A percentile compares a stretch with the other conserved stretches of the same genome.
Conservation (phyloP, 2,113 vertebrate genomes). For the Ceyx margarethae region DNA sequence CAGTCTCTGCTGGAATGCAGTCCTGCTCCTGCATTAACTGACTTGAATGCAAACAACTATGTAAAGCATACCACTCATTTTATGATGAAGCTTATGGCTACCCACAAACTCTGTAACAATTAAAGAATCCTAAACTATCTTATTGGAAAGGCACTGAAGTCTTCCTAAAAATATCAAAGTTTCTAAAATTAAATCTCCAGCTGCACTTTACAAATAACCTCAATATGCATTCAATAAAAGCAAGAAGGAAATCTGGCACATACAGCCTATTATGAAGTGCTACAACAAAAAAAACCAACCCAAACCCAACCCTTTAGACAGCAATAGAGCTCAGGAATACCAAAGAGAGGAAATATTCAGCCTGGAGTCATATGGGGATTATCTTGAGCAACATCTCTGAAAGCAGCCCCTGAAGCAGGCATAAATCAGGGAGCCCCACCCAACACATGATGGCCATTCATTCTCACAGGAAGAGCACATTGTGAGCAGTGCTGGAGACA, state of each 20-base stretch:
- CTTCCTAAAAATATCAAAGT: slow-evolving; percentile 56
- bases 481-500: slow-evolving; percentile 46
- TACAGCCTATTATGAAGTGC: slow-evolving; percentile 36
- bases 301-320: neutral
- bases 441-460: slow-evolving; percentile 44
- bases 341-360: slow-evolving; percentile 42
- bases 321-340: slow-evolving; percentile 27
- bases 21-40: neutral
- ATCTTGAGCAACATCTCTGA: slow-evolving; percentile 51
- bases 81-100: neutral
- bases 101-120: slow-evolving; percentile 9
- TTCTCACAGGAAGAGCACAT: slow-evolving; percentile 59
- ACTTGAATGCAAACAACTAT: neutral
- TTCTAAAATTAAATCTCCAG: slow-evolving; percentile 65
- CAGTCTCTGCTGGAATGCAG: neutral
- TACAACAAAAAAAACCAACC: neutral
- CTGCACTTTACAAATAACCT: slow-evolving; percentile 48
- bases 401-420: slow-evolving; percentile 36
- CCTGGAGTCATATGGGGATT: slow-evolving; percentile 20
- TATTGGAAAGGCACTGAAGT: slow-evolving; percentile 55
- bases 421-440: slow-evolving; percentile 56
- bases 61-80: neutral
- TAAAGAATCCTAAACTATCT: slow-evolving; percentile 46
- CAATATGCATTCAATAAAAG: slow-evolving; percentile 44
- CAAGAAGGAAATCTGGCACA: slow-evolving; percentile 62